Percentiles rank a stretch among this genome's conserved stretches.
phyloP scores from a whole-genome alignment of 2,113 vertebrate genomes.

The Thalassoma bifasciatum region DNA sequence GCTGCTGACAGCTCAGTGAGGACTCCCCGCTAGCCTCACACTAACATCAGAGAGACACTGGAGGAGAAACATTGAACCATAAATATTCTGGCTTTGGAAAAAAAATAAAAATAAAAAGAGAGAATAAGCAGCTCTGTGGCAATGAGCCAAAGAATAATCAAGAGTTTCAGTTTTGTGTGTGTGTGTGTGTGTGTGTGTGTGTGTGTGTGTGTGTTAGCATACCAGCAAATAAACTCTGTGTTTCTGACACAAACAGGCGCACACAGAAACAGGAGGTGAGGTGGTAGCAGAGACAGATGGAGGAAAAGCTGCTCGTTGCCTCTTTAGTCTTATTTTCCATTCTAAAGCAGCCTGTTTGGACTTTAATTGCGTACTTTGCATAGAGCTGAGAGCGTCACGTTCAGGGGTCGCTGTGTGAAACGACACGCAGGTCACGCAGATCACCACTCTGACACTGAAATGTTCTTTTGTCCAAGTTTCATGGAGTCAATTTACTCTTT shows the following conservation, averaged over 20 bases:
- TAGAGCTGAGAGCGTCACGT: slow-evolving; percentile 35
- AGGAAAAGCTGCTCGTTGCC: slow-evolving; percentile 50
- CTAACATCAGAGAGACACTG: not conserved
- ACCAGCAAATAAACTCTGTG: slow-evolving; percentile 30
- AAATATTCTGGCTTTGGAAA: slow-evolving; percentile 25
- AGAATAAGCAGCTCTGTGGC: slow-evolving; percentile 20
- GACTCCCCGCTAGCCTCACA: not conserved
- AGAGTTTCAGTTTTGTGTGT: slow-evolving; percentile 22
- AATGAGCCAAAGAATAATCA: slow-evolving; percentile 33
- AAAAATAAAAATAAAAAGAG: not conserved
- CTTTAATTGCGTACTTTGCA: slow-evolving; percentile 63
- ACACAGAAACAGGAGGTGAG: slow-evolving; percentile 27
- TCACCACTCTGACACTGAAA: slow-evolving; percentile 15
- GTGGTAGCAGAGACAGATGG: slow-evolving; percentile 56
- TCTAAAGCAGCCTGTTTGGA: slow-evolving; percentile 39
- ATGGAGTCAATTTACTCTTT: slow-evolving; percentile 2
- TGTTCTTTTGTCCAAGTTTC: slow-evolving; percentile 33
- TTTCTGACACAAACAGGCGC: slow-evolving; percentile 19
- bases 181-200: slow-evolving; percentile 33
- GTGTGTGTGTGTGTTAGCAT: slow-evolving; percentile 17
- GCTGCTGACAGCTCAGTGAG: not conserved
- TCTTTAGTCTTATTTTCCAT: slow-evolving; percentile 44
- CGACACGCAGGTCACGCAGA: slow-evolving; percentile 27
- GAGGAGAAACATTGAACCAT: slow-evolving; percentile 25
- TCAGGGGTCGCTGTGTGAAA: slow-evolving; percentile 29